phyloP scores from a whole-genome alignment of 1,140 invertebrate genomes.

The Spodoptera frugiperda region DNA sequence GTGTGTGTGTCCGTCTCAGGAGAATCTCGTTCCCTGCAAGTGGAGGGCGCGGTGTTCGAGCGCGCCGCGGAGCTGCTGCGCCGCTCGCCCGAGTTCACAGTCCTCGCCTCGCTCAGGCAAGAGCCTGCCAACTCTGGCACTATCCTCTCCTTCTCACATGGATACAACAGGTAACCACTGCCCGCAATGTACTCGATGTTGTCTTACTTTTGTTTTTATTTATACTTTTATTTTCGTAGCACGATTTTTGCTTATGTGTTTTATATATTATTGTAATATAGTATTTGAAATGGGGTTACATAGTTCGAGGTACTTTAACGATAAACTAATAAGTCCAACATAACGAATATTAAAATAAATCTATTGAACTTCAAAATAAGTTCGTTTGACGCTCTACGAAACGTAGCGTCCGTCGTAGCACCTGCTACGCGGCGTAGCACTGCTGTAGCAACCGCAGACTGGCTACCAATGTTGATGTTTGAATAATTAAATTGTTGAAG shows the following conservation, averaged over 20 bases:
- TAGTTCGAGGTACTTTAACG: background rate
- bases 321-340: too few relatives aligned
- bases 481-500: constrained; percentile 43
- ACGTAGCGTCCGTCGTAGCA: constrained; percentile 13
- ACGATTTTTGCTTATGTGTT: constrained; percentile 24
- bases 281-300: background rate
- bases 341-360: background rate
- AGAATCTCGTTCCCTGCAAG: constrained; percentile 90
- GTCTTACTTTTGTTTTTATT: constrained; percentile 11
- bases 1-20: constrained; percentile 82
- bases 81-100: constrained; percentile 92
- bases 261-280: constrained; percentile 16
- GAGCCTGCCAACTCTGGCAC: constrained; percentile 93
- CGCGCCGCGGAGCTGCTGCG: constrained; percentile 89
- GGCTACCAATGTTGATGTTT: constrained; percentile 20
- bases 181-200: constrained; percentile 4
- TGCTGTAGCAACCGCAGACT: constrained; percentile 8
- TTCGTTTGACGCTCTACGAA: constrained; percentile 9
- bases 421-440: constrained; percentile 25
- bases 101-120: constrained; percentile 92
- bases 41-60: constrained; percentile 89
- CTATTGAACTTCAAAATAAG: too few relatives aligned
- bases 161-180: constrained; percentile 88
- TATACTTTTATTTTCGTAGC: constrained; percentile 1
- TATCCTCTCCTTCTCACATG: constrained; percentile 93